These are phyloP conservation scores for Lacerta viridis DNA, from an alignment of 2,797 vertebrate genomes.

Conservation along the genomic window DNA sequence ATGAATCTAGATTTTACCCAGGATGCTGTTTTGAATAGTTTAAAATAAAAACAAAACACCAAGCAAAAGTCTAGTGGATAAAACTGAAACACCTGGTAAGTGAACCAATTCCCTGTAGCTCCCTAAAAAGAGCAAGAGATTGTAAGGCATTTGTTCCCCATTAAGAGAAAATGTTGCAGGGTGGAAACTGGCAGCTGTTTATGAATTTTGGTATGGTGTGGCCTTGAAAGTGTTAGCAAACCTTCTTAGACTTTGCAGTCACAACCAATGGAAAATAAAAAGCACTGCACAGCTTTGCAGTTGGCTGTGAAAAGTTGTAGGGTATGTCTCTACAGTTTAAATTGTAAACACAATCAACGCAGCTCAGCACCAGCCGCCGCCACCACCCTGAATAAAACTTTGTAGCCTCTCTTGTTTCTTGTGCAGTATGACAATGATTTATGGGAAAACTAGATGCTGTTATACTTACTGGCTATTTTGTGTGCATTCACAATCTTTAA, in stretches of 20 bases:
- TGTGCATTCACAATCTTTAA: slow-evolving; percentile 21
- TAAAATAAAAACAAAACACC: background rate
- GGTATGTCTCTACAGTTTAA: background rate
- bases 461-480: background rate
- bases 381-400: background rate
- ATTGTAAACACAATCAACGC: background rate
- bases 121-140: background rate
- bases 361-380: background rate
- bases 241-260: background rate
- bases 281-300: background rate
- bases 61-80: background rate
- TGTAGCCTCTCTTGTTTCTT: background rate
- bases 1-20: background rate
- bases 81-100: background rate
- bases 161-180: background rate
- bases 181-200: background rate
- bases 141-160: background rate
- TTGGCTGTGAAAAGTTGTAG: background rate
- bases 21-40: background rate
- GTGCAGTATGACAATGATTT: slow-evolving; percentile 14
- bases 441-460: background rate
- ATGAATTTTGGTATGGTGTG: background rate
- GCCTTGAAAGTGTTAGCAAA: background rate
- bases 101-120: background rate
- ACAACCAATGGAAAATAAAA: background rate